Conservation (phyloP, 64 coral and sea anemone species). For the Catalaphyllia jardinei region DNA sequence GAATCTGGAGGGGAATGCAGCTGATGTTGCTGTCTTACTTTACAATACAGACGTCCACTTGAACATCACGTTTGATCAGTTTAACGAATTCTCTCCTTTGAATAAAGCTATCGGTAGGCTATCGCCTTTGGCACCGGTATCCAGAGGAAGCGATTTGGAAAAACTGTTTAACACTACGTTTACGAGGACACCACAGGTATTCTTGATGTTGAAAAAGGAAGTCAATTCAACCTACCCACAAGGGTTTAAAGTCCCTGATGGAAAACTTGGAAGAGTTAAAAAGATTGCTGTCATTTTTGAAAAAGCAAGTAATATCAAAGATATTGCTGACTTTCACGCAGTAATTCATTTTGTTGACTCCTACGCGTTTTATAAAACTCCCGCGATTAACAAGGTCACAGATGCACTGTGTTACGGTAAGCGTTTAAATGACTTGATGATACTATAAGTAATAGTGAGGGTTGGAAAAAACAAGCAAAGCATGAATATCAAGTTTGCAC, state of each 20-base stretch:
- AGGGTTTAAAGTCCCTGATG: background rate
- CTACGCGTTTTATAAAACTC: background rate
- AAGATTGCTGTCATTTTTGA: slow-evolving; percentile 14
- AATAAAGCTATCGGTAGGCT: background rate
- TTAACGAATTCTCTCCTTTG: background rate
- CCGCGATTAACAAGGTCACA: background rate
- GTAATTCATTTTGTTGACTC: background rate
- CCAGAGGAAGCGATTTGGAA: background rate
- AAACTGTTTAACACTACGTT: background rate
- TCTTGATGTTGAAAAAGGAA: background rate
- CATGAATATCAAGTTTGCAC: too few species aligned
- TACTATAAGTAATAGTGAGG: too few species aligned
- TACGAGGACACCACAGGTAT: background rate
- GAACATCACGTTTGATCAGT: background rate
- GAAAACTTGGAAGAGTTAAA: background rate
- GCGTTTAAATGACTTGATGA: background rate
- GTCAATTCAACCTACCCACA: background rate
- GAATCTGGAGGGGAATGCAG: background rate
- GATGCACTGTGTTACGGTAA: slow-evolving; percentile 5
- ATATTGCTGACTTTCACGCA: background rate
- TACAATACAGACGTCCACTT: background rate
- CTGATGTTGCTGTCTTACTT: background rate
- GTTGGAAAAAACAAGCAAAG: too few species aligned
- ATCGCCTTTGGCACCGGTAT: background rate
- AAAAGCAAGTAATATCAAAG: background rate